A percentile compares a stretch with the other conserved stretches of the same genome.
These are phyloP conservation scores for Netelia melanura DNA, from an alignment of 2,888 invertebrate genomes.

Conservation along the genomic window DNA sequence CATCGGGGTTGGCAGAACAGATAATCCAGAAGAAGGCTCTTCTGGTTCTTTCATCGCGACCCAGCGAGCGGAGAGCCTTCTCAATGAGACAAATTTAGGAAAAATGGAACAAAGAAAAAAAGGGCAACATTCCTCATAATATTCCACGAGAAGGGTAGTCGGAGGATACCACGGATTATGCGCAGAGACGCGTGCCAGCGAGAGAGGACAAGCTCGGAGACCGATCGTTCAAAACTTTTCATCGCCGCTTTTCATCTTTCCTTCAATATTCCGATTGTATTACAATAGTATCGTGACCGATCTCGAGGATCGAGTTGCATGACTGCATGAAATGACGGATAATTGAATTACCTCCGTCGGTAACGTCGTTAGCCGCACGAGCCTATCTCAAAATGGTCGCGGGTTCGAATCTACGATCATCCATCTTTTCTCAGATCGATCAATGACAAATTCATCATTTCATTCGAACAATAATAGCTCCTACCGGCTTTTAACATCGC, in stretches of 20 bases:
- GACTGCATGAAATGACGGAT: not conserved
- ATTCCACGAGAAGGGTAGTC: not conserved
- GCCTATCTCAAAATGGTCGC: not conserved
- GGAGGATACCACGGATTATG: not conserved
- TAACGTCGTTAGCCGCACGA: slow-evolving; percentile 27
- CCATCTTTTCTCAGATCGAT: slow-evolving; percentile 39
- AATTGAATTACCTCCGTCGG: not conserved
- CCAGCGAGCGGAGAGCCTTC: not conserved
- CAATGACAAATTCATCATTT: slow-evolving; percentile 46
- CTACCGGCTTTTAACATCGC: not conserved
- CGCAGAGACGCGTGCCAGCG: not conserved
- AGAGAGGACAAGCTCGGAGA: not conserved
- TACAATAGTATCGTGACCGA: not conserved
- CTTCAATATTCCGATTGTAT: not conserved
- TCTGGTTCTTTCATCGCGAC: not conserved
- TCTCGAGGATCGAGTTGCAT: not conserved
- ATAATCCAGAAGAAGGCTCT: slow-evolving; percentile 46
- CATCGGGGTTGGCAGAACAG: slow-evolving; percentile 34
- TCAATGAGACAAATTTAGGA: not conserved
- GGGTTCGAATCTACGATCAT: slow-evolving; percentile 9
- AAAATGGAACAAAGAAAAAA: slow-evolving; percentile 22
- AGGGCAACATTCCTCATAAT: not conserved
- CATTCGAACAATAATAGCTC: slow-evolving; percentile 10
- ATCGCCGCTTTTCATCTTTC: not conserved
- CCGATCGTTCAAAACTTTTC: not conserved